Base-by-base conservation (phyloP, 2,113 vertebrate genomes). In the Cyanocitta stelleri region DNA sequence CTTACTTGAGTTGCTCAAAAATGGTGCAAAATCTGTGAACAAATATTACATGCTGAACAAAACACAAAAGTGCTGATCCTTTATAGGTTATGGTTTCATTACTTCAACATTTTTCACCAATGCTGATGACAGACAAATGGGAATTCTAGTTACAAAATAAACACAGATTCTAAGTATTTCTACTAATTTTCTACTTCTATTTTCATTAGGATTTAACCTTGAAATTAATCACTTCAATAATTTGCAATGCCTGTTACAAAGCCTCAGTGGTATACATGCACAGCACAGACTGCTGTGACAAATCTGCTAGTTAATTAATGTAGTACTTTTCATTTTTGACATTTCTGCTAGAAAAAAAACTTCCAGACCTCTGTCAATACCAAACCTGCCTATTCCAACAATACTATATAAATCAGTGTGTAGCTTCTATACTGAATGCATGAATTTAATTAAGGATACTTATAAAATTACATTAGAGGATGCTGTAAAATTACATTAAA, bases 1-100 rank as follows among this genome's bases (percentile, higher is more conserved):
- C 99, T 99, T 99, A 99, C 99, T 97, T 98, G 98, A 97, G 97
- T 90, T 98, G 98, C 89, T 98, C 98, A 98, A 97, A 98, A 98
- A 98, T 96, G 98, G 97, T 78, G 98, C 94, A 98, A 96, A 98
- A 99, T 98, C 99, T 99, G 99, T 96, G 98, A 99, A 98, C 96
- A 98, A 98, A 99, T 95, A 98, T 98, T 98, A 97, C 93, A 98
- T 92, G 87, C 98, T 98, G 98, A 98, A 98, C 96, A 97, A 98
- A 93, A 95, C 83, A 93, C 74, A 37, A 44, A 97, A 96, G 54
- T 77, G 68, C 33, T 88, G 93, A 94, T 81, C 58, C 55, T 81
- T 39, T 84, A 11, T 23, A 93, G 92, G 64, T 64, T 90, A 78
- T 13, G 76, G 56, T 79, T 97, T 94, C 66, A 88, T 72, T 85